Conservation (phyloP, 2,113 vertebrate genomes). For the Syngnathoides biaculeatus region DNA sequence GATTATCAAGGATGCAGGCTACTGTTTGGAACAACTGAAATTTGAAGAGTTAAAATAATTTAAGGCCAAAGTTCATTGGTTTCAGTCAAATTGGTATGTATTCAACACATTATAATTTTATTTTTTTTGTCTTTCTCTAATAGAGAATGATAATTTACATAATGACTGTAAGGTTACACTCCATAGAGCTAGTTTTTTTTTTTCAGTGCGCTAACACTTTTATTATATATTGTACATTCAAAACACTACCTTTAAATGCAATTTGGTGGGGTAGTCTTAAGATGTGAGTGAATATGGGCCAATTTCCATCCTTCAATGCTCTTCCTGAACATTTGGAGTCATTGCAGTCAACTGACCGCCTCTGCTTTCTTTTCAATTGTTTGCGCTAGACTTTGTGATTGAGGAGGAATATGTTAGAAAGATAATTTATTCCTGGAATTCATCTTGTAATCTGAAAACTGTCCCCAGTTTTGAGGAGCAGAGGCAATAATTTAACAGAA, state of each 20-base stretch:
- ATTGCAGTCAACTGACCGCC: constrained; percentile 37
- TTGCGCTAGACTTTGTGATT: constrained; percentile 33
- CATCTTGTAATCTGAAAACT: not conserved
- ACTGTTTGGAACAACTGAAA: not conserved
- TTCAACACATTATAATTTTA: not conserved
- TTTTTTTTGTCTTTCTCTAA: not conserved
- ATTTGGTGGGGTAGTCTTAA: constrained; percentile 9
- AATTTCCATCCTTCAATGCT: constrained; percentile 29
- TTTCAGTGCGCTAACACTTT: not conserved
- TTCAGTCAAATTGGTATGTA: not conserved
- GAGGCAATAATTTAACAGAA: constrained; percentile 11
- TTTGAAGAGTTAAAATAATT: not conserved
- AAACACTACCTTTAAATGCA: constrained; percentile 2
- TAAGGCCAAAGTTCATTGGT: not conserved
- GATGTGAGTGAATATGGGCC: too few species aligned
- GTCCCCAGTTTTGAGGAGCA: not conserved
- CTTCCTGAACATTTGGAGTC: constrained; percentile 21
- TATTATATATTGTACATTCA: not conserved
- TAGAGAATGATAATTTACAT: too few species aligned
- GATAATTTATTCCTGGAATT: constrained; percentile 6
- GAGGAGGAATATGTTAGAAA: constrained; percentile 14
- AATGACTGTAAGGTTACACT: too few species aligned
- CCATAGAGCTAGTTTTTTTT: not conserved
- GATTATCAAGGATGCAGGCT: constrained; percentile 25
- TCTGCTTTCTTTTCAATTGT: constrained; percentile 45